These are phyloP conservation scores for Sphecodes monilicornis DNA, from an alignment of 2,888 invertebrate species.

Conservation along the genomic window DNA sequence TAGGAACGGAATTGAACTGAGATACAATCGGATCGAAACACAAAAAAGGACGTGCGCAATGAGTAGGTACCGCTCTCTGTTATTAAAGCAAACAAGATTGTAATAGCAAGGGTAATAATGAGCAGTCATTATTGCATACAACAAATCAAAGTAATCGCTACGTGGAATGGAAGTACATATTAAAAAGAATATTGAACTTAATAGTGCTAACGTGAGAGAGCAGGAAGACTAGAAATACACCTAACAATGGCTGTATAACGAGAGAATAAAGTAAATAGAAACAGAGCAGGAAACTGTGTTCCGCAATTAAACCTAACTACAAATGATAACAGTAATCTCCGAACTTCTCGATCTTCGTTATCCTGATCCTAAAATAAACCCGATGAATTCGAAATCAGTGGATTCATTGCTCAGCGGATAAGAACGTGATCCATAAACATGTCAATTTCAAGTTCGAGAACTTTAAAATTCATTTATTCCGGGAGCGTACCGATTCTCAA, in stretches of 20 bases:
- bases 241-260: neutral
- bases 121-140: neutral
- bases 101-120: neutral
- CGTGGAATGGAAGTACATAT: neutral
- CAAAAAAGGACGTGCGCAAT: neutral
- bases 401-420: neutral
- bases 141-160: neutral
- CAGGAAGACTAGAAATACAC: neutral
- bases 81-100: neutral
- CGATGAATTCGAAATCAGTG: slow-evolving; percentile 1
- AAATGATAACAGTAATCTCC: neutral
- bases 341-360: neutral
- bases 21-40: neutral
- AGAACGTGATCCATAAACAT: neutral
- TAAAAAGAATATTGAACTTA: neutral
- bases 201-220: neutral
- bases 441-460: neutral
- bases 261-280: neutral
- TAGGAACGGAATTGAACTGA: neutral
- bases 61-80: neutral
- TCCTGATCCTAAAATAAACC: neutral
- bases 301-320: neutral
- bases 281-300: neutral
- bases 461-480: slow-evolving; percentile 18
- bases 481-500: neutral